phyloP scores from a whole-genome alignment of 2,797 vertebrate species.

The Sebastes itinus region DNA sequence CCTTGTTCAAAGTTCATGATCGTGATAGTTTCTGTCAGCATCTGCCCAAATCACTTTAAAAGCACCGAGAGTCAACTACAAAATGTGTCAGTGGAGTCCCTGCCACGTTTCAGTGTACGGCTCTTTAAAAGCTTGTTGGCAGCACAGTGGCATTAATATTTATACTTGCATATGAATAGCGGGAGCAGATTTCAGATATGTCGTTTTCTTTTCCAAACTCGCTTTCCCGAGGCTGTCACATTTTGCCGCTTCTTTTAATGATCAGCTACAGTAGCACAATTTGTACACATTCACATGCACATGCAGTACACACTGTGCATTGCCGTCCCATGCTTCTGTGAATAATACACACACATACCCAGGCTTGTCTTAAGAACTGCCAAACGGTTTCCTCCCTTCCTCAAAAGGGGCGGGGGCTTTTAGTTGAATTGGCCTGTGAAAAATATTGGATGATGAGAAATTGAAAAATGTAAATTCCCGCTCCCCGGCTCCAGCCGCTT shows the following conservation, averaged over 20 bases:
- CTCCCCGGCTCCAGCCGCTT: slow-evolving; percentile 6
- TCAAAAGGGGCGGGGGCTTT: background rate
- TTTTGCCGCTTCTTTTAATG: slow-evolving; percentile 13
- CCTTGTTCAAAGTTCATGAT: slow-evolving; percentile 5
- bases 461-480: slow-evolving; percentile 36
- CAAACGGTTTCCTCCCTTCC: slow-evolving; percentile 7
- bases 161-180: slow-evolving; percentile 15
- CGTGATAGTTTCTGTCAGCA: slow-evolving; percentile 27
- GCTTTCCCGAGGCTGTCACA: background rate
- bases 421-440: slow-evolving; percentile 41
- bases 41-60: slow-evolving; percentile 35
- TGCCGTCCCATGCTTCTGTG: background rate
- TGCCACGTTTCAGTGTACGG: background rate
- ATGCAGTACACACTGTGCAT: background rate
- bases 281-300: background rate
- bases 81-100: slow-evolving; percentile 13
- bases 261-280: slow-evolving; percentile 2
- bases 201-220: background rate
- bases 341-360: background rate
- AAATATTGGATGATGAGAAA: slow-evolving; percentile 46
- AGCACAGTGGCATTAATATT: slow-evolving; percentile 55
- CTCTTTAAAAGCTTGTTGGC: slow-evolving; percentile 44
- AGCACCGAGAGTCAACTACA: background rate
- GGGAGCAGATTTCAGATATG: slow-evolving; percentile 8
- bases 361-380: background rate